Conservation (phyloP, 2,888 invertebrate species). For the Actias luna region DNA sequence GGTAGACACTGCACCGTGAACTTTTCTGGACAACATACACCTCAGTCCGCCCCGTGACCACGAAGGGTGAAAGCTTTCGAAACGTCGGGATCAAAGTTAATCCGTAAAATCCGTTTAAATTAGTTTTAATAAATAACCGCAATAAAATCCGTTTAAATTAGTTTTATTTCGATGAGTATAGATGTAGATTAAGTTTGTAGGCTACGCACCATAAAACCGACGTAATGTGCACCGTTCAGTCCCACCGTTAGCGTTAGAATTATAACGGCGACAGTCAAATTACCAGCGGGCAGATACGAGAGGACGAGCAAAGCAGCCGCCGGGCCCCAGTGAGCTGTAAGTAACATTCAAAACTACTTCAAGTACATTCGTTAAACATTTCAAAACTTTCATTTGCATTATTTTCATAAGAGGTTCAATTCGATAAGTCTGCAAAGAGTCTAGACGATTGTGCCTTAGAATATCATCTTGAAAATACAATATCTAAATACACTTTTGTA, state of each 20-base stretch:
- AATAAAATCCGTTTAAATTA: background rate
- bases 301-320: slow-evolving; percentile 85
- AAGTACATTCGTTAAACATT: background rate
- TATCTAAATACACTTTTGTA: background rate
- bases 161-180: no score
- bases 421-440: background rate
- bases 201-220: slow-evolving; percentile 84
- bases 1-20: no score
- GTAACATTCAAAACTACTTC: background rate
- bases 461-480: background rate
- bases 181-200: background rate
- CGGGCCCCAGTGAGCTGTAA: slow-evolving; percentile 85
- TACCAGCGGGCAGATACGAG: slow-evolving; percentile 79
- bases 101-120: no score
- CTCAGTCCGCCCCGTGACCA: no score
- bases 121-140: no score
- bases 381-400: background rate
- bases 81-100: no score
- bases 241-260: slow-evolving; percentile 88
- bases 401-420: background rate
- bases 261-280: slow-evolving; percentile 81
- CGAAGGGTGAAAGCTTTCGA: no score
- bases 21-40: no score
- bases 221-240: slow-evolving; percentile 87
- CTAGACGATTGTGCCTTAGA: background rate